Evolutionary conservation across 2,797 vertebrate genomes (phyloP).

Genomic region (Microchirus variegatus): DNA sequence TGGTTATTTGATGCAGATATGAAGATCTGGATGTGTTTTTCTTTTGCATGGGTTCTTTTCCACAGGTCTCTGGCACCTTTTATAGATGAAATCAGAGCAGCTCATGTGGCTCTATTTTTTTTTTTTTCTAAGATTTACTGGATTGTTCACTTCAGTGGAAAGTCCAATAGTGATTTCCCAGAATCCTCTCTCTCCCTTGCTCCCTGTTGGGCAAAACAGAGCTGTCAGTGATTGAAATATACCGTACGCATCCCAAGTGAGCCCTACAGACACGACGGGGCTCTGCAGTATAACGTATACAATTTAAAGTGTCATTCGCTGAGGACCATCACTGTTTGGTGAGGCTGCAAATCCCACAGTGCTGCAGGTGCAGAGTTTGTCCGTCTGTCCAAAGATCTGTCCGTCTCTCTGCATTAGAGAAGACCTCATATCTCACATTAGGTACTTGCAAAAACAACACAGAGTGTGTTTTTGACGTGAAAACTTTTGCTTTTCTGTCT

Average conservation of each 20-base stretch:
- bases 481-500: slow-evolving; percentile 9
- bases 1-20: no score
- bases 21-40: no score
- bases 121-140: slow-evolving; percentile 52
- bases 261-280: slow-evolving; percentile 17
- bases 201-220: slow-evolving; percentile 33
- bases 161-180: slow-evolving; percentile 42
- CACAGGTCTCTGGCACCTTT: no score
- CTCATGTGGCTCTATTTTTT: not conserved
- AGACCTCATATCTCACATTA: no score
- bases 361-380: not conserved
- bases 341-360: slow-evolving; percentile 10
- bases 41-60: no score
- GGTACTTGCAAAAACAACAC: no score
- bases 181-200: slow-evolving; percentile 41
- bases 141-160: slow-evolving; percentile 47
- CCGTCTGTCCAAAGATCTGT: slow-evolving; percentile 5
- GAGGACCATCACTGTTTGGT: slow-evolving; percentile 15
- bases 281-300: not conserved
- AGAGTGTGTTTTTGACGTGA: not conserved
- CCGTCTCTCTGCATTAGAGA: not conserved
- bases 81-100: slow-evolving; percentile 30
- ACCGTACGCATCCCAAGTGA: slow-evolving; percentile 26
- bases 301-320: slow-evolving; percentile 56
- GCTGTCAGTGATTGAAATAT: slow-evolving; percentile 55